phyloP scores from a whole-genome alignment of 2,797 vertebrate species.

The Esox masquinongy region DNA sequence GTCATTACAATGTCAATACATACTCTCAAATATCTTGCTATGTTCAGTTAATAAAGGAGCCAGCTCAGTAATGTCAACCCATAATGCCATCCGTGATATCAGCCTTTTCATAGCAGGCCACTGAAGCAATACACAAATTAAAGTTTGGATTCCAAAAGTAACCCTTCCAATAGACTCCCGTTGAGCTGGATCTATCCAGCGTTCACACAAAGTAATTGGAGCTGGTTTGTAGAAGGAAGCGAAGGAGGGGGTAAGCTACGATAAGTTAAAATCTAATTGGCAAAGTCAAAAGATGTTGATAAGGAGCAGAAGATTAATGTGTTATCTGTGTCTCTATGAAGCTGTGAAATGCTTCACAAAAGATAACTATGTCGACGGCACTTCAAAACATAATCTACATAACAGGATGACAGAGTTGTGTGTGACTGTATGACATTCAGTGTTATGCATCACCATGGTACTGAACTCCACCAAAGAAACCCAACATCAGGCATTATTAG shows the following conservation, averaged over 20 bases:
- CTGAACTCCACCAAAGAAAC: background rate
- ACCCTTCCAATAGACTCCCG: background rate
- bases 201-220: background rate
- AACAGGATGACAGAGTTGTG: constrained; percentile 25
- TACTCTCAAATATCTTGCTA: background rate
- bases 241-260: constrained; percentile 22
- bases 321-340: constrained; percentile 36
- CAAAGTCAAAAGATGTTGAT: constrained; percentile 41
- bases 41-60: background rate
- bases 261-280: constrained; percentile 43
- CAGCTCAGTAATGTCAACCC: background rate
- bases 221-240: constrained; percentile 1
- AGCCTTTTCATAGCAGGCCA: background rate
- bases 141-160: background rate
- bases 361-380: constrained; percentile 33
- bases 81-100: background rate
- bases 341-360: constrained; percentile 34
- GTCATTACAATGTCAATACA: background rate
- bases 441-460: background rate
- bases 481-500: background rate
- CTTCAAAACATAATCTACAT: constrained; percentile 39
- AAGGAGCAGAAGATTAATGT: constrained; percentile 42
- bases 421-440: background rate
- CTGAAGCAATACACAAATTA: background rate
- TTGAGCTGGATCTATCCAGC: background rate